Conservation (phyloP, 2,113 vertebrate genomes). For the Cheirogaleus medius region DNA sequence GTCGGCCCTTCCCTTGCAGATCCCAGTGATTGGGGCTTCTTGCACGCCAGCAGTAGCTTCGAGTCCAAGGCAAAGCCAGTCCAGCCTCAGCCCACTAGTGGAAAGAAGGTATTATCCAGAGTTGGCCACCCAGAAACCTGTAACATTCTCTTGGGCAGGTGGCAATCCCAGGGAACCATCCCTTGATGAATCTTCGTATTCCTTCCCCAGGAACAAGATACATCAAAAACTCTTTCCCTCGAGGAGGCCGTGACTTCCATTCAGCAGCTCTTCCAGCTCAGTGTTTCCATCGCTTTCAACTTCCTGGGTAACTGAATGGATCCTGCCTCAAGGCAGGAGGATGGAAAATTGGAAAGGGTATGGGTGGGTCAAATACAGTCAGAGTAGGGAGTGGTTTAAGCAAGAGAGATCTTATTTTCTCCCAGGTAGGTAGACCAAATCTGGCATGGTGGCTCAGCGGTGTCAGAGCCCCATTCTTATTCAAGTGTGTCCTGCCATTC, state of each 20-base stretch:
- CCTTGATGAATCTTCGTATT: constrained; percentile 18
- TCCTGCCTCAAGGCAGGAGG: constrained; percentile 28
- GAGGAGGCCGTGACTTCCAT: constrained; percentile 87
- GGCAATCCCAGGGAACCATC: neutral
- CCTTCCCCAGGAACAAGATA: constrained; percentile 80
- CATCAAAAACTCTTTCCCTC: constrained; percentile 81
- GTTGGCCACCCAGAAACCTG: neutral
- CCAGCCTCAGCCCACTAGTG: neutral
- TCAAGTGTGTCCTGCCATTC: neutral
- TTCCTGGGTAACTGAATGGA: constrained; percentile 90
- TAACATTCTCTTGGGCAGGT: neutral
- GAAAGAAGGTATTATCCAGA: constrained; percentile 63
- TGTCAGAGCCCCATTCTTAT: neutral
- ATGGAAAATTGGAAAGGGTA: neutral
- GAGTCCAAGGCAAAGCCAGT: neutral
- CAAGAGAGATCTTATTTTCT: neutral
- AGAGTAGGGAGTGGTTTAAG: neutral
- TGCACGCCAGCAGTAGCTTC: neutral
- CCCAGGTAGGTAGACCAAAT: neutral
- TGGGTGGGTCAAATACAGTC: neutral
- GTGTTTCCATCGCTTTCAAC: constrained; percentile 93
- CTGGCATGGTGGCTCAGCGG: neutral
- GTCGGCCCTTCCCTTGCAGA: constrained; percentile 14
- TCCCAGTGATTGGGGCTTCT: neutral
- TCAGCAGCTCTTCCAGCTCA: constrained; percentile 86